Base-by-base conservation (phyloP, 1,140 invertebrate genomes). In the Penaeus vannamei region DNA sequence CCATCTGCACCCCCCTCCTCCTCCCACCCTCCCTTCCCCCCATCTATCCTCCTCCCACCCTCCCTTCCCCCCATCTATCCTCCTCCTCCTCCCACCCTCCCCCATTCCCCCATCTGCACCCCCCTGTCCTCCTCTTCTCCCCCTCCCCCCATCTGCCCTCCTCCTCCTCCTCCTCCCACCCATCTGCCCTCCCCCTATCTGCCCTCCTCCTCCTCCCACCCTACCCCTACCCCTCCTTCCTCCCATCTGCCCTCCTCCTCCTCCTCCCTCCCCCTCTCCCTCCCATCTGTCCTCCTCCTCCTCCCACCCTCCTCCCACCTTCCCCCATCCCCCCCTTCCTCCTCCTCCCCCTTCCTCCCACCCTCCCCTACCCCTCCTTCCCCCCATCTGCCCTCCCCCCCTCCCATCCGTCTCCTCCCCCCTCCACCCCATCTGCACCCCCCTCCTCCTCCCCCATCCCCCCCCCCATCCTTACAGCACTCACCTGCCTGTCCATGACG, bases 401-500 rank as follows among this genome's bases (percentile, higher is more conserved):
- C 20, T 17, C 29, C 17, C 29, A 10, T 69, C 20, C 29, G 12
- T 22, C 23, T 69, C 23, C 29, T 22, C 29, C 22, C 17, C 19
- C 29, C 22, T 17, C 23, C 29, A 2, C 29, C 22, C 29, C 23
- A 26, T 12, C 26, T 17, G 20, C n/a, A 20, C 10, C 66, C 23
- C n/a, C 66, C 3, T n/a, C 26, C 17, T 83, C n/a, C 1, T 60
- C 29, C 23, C 23, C 64, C 59, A 29, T 29, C 26, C n/a, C 26
- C 36, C n/a, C 12, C 26, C 29, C 36, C 53, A 32, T 26, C 69
- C 17, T 84, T 26, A 20, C 32, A 3, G 2, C 23, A 29, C 92
- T 93, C 91, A 95, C 95, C 93, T 97, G 96, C 91, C 97, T 95
- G 92, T 98, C 97, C 86, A 97, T 95, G 82, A 91, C 66, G 62